phyloP scores from a whole-genome alignment of 2,113 vertebrate genomes.

The Saimiri boliviensis region DNA sequence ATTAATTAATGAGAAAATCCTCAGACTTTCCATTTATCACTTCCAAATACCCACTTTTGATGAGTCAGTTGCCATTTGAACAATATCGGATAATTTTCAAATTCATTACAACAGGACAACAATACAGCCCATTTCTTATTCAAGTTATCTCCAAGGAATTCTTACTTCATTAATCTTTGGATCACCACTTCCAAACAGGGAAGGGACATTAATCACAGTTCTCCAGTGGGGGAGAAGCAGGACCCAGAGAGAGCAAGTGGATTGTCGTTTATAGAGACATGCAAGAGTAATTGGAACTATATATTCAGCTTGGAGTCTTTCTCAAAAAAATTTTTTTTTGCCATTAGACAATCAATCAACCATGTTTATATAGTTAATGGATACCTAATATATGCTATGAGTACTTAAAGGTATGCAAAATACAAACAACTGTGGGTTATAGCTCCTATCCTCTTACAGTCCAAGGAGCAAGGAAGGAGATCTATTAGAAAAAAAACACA shows the following conservation, averaged over 20 bases:
- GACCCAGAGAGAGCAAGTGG: background rate
- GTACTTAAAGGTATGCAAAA: background rate
- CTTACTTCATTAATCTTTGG: conserved; percentile 59
- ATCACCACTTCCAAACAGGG: background rate
- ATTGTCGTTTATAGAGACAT: background rate
- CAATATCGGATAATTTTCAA: conserved; percentile 76
- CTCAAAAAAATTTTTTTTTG: background rate
- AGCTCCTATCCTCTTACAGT: background rate
- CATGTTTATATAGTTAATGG: background rate
- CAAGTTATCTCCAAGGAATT: conserved; percentile 58
- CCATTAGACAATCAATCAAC: background rate
- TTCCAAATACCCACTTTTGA: conserved; percentile 75
- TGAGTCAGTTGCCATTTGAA: conserved; percentile 79
- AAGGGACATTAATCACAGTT: conserved; percentile 54
- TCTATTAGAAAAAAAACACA: background rate
- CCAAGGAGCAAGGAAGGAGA: background rate
- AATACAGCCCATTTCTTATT: conserved; percentile 54
- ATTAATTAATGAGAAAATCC: conserved; percentile 79
- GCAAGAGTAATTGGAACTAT: background rate
- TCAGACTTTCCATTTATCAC: conserved; percentile 74
- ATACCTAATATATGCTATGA: background rate
- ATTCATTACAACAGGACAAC: conserved; percentile 72
- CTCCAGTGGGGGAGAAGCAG: background rate
- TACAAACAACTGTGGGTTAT: background rate
- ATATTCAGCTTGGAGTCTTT: background rate